A percentile compares a stretch with the other conserved stretches of the same genome.
These are phyloP conservation scores for Drosophila lowei DNA, from an alignment of 1,140 invertebrate genomes.

Conservation along the genomic window DNA sequence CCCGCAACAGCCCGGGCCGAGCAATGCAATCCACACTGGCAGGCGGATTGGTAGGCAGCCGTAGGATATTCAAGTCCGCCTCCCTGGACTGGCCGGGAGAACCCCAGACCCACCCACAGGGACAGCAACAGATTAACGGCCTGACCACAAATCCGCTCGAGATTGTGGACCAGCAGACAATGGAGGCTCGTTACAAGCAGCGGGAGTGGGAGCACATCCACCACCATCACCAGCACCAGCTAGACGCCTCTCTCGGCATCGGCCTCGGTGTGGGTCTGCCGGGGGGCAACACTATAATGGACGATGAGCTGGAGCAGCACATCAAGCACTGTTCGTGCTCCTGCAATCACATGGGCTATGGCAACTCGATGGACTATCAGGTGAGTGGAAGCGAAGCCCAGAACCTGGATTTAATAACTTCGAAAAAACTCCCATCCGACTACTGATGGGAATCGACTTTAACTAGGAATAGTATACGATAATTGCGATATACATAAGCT, in stretches of 20 bases:
- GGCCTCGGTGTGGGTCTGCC: no score
- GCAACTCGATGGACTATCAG: slow-evolving; percentile 95
- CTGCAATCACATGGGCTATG: slow-evolving; percentile 95
- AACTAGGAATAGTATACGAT: no score
- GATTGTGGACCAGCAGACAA: slow-evolving; percentile 52
- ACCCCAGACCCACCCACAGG: slow-evolving; percentile 2
- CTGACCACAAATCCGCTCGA: slow-evolving; percentile 58
- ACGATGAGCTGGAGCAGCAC: slow-evolving; percentile 91
- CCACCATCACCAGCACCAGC: slow-evolving; percentile 29
- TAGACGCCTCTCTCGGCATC: no score
- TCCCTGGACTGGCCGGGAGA: slow-evolving; percentile 54
- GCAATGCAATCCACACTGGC: slow-evolving; percentile 52
- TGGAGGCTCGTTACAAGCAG: slow-evolving; percentile 49
- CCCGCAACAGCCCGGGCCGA: slow-evolving; percentile 34
- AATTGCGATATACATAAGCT: no score
- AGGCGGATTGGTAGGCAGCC: slow-evolving; percentile 12
- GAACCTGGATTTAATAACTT: no score
- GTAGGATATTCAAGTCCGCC: slow-evolving; percentile 57
- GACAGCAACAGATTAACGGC: slow-evolving; percentile 43
- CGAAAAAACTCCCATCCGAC: no score
- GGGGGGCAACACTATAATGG: slow-evolving; percentile 84
- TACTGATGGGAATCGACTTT: neutral
- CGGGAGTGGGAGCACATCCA: slow-evolving; percentile 37
- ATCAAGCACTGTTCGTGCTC: slow-evolving; percentile 93
- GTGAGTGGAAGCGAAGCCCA: slow-evolving; percentile 83